Base-by-base conservation (phyloP, 2,113 vertebrate species). In the Gallinago jamesoni region DNA sequence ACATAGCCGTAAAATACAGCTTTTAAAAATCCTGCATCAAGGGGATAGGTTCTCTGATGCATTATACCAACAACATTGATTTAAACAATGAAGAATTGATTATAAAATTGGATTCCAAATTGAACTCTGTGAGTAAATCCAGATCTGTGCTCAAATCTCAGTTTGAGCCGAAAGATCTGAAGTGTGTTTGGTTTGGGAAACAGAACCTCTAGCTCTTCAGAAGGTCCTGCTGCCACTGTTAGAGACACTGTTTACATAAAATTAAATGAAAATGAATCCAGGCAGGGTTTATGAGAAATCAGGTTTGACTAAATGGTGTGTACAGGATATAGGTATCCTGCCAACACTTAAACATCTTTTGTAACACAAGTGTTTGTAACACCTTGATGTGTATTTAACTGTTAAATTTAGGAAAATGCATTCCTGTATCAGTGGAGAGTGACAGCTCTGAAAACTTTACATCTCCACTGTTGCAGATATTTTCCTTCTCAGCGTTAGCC, bases 11-110 rank as follows among this genome's bases (percentile, higher is more conserved):
- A 94, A 96, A 93, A 93, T 69, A 84, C 57, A 92, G 92, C 92
- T 92, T 95, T 95, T 82, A 81, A 92, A 96, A 94, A 59, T 92
- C 70, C 63, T 76, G 21, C 75, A 73, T 91, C 78, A 69, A 93
- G 89, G 55, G 45, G 77, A 55, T 75, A 82, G 67, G 64, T 95
- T 94, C 66, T 94, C 92, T 91, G 86, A 64, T 92, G 89, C 70
- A n/a, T 92, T 94, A 43, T 94, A 95, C 94, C 84, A 85, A 68
- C 81, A 92, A 28, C 93, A 94, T 89, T 91, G 92, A 95, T 94
- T 97, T 92, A 82, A 95, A 89, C 87, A 94, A 89, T 66, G 91
- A 93, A 97, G 66, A 95, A 94, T 87, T 94, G 91, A 97, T 95
- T 88, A 83, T 69, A 85, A 94, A 96, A 96, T 89, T 83, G 57